These are phyloP conservation scores for Pristionchus mayeri DNA, from an alignment of 2,888 invertebrate species.

Conservation along the genomic window DNA sequence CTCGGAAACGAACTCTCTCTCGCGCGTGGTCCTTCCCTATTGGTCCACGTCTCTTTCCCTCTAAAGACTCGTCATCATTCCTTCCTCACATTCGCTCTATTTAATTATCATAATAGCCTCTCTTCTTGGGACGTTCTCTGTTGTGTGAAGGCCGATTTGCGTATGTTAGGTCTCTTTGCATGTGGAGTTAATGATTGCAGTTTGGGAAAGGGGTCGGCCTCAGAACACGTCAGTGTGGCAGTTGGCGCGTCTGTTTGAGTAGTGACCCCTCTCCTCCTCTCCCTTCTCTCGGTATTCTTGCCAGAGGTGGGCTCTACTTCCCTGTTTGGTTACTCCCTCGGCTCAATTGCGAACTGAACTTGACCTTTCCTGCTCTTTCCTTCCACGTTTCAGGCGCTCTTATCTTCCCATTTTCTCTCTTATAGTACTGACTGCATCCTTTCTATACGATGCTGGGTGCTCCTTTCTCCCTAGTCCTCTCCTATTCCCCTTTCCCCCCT, in stretches of 20 bases:
- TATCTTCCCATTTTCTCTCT: not conserved
- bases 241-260: slow-evolving; percentile 33
- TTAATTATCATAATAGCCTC: not conserved
- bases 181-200: not conserved
- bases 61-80: slow-evolving; percentile 14
- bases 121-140: not conserved
- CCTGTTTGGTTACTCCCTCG: not conserved
- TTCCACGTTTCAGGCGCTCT: not conserved
- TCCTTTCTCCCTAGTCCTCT: not conserved
- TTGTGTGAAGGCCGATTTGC: slow-evolving; percentile 4
- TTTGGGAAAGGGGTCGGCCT: not conserved
- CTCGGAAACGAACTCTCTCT: not conserved
- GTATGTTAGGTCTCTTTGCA: not conserved
- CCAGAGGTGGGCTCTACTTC: not conserved
- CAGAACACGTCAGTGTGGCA: slow-evolving; percentile 25
- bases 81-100: not conserved
- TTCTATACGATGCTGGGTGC: not conserved
- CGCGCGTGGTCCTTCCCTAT: not conserved
- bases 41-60: not conserved
- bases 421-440: too few species aligned
- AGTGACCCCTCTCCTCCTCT: slow-evolving; percentile 24
- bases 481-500: not conserved
- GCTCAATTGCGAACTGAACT: not conserved
- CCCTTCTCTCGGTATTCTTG: not conserved
- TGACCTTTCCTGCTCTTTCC: slow-evolving; percentile 22